These are phyloP conservation scores for Tuta absoluta DNA, from an alignment of 2,888 invertebrate genomes.

Conservation along the genomic window DNA sequence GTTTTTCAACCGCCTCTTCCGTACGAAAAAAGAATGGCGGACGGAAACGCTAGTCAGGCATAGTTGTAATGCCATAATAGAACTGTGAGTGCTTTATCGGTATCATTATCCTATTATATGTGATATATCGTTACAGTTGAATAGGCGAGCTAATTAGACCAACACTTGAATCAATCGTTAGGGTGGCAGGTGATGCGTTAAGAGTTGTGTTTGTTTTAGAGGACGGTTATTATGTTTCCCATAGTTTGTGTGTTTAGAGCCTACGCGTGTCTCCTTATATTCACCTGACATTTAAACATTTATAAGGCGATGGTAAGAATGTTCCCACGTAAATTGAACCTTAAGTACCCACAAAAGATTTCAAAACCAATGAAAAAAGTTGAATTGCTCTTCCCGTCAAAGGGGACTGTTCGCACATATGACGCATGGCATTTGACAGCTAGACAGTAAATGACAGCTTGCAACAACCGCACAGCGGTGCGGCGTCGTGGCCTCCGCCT, in stretches of 20 bases:
- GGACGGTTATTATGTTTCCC: slow-evolving; percentile 20
- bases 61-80: background rate
- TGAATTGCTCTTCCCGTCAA: no score
- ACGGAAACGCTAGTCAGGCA: slow-evolving; percentile 5
- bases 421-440: no score
- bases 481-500: no score
- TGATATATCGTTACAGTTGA: slow-evolving; percentile 41
- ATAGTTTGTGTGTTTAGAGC: slow-evolving; percentile 12
- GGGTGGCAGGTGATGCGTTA: slow-evolving; percentile 50
- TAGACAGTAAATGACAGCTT: no score
- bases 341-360: no score
- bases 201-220: slow-evolving; percentile 36
- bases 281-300: background rate
- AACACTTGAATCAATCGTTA: slow-evolving; percentile 48
- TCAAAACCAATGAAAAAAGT: no score
- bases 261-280: background rate
- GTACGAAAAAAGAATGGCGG: no score
- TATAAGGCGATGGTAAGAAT: no score
- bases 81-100: slow-evolving; percentile 32
- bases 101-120: slow-evolving; percentile 33
- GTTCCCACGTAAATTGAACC: no score
- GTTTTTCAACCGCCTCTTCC: no score
- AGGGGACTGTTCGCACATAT: no score
- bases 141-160: slow-evolving; percentile 41
- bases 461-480: no score